Base-by-base conservation (phyloP, 2,797 vertebrate species). In the Heliangelus exortis region DNA sequence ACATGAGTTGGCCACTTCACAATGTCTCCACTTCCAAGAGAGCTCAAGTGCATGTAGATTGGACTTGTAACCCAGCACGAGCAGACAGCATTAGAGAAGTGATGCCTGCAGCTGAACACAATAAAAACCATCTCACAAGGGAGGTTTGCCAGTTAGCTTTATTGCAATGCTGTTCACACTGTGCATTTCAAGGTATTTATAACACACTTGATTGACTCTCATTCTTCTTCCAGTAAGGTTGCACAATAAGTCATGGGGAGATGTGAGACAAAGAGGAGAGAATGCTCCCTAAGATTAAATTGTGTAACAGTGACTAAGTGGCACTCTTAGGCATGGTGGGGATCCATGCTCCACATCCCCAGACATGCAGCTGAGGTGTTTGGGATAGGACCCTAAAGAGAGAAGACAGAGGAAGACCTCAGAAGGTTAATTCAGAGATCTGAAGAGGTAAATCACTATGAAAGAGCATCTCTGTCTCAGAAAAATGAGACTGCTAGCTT, bases 91-190 rank as follows among this genome's bases (percentile, higher is more conserved):
- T 91, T 91, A 94, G 48, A 68, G 48, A 89, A 93, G 88, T 90
- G 91, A 53, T 69, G 66, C 57, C 94, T 92, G 68, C 69, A 91
- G 65, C 53, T 67, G 77, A 96, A 93, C 69, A 54, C 85, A 91
- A 95, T 88, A 84, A 96, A 97, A 95, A 90, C 45, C 69, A 84
- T 26, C 75, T 93, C 68, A 50, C 14, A 57, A 41, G 39, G 51
- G 80, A 92, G 83, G 51, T 47, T 78, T 77, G 21, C 54, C 71
- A 59, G 77, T 79, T 62, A 85, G n/a, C 25, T 71, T 86, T 71
- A 76, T 92, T 89, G 75, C 39, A 66, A 25, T 68, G 39, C 20
- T 58, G 58, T 75, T 90, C 93, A 67, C 58, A 53, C 16, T 43
- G 13, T 66, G 90, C 45, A 51, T 80, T 93, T 92, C 72, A 18